These are phyloP conservation scores for Andinoacara biseriatus DNA, from an alignment of 2,113 vertebrate species.

Conservation along the genomic window DNA sequence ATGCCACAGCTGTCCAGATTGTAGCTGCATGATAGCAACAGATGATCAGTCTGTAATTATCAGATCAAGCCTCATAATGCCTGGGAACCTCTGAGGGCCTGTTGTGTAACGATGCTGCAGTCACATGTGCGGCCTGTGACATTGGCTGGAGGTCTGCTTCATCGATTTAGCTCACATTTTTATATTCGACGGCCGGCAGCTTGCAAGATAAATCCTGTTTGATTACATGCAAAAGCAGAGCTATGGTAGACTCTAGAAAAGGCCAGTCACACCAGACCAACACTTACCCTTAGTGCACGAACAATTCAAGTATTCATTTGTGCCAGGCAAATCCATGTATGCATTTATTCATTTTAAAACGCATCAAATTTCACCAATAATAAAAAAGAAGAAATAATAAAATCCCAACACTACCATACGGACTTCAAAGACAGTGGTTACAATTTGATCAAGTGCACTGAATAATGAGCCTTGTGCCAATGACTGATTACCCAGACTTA, in stretches of 20 bases:
- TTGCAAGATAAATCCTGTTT: constrained; percentile 8
- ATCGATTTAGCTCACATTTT: constrained; percentile 25
- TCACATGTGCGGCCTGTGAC: constrained; percentile 35
- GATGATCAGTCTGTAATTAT: constrained; percentile 57
- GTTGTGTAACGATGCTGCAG: constrained; percentile 65
- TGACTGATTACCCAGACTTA: neutral
- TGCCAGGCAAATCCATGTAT: neutral
- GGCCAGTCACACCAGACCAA: neutral
- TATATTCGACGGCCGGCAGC: neutral
- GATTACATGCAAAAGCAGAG: constrained; percentile 20
- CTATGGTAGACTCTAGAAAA: neutral
- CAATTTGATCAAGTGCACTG: neutral
- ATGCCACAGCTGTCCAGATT: constrained; percentile 27
- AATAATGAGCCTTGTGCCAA: constrained; percentile 1
- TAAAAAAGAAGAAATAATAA: too few relatives aligned
- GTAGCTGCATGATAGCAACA: constrained; percentile 39
- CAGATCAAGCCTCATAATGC: constrained; percentile 49
- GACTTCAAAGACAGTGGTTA: neutral
- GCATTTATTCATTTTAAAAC: neutral
- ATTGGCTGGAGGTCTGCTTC: constrained; percentile 7
- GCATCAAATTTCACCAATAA: neutral
- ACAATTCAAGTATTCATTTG: neutral
- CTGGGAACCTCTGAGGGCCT: constrained; percentile 48
- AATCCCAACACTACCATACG: too few relatives aligned
- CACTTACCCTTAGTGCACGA: neutral